A percentile compares a stretch with the other conserved stretches of the same genome.
Conservation (phyloP, 2,888 invertebrate species). For the Patella ulyssiponensis region DNA sequence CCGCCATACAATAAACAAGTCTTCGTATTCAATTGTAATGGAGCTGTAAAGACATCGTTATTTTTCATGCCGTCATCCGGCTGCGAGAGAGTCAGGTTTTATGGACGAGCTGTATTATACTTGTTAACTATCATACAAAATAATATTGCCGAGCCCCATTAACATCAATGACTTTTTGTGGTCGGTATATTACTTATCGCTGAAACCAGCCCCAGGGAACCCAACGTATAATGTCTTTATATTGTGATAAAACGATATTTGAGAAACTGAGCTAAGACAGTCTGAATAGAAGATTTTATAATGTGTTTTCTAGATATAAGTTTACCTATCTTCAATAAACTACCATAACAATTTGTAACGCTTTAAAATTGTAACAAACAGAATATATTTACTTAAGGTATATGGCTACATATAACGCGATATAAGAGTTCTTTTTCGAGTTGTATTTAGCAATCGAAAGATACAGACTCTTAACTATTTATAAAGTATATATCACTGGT, state of each 20-base stretch:
- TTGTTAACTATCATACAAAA: conserved; percentile 7
- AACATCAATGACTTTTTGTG: conserved; percentile 6
- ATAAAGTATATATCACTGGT: too few relatives aligned
- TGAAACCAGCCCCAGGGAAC: neutral
- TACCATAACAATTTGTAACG: too few relatives aligned
- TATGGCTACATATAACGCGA: too few relatives aligned
- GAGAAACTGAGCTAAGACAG: conserved; percentile 11
- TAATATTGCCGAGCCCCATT: conserved; percentile 12
- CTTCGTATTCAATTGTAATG: neutral
- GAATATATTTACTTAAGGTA: too few relatives aligned
- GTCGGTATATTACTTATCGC: neutral
- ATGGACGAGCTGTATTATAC: conserved; percentile 4
- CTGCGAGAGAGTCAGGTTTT: neutral
- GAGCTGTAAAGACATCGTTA: too few relatives aligned
- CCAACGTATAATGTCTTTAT: conserved; percentile 5
- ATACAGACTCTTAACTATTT: too few relatives aligned
- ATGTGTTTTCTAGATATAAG: neutral
- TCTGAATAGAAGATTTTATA: conserved; percentile 2
- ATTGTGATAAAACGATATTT: conserved; percentile 13
- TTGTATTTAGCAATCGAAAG: too few relatives aligned
- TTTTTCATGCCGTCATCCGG: too few relatives aligned
- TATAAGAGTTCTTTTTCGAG: too few relatives aligned
- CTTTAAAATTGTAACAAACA: too few relatives aligned
- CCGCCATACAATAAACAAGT: conserved; percentile 2
- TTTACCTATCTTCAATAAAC: neutral